Conservation (phyloP, 2,888 invertebrate species). For the Euphydryas editha region DNA sequence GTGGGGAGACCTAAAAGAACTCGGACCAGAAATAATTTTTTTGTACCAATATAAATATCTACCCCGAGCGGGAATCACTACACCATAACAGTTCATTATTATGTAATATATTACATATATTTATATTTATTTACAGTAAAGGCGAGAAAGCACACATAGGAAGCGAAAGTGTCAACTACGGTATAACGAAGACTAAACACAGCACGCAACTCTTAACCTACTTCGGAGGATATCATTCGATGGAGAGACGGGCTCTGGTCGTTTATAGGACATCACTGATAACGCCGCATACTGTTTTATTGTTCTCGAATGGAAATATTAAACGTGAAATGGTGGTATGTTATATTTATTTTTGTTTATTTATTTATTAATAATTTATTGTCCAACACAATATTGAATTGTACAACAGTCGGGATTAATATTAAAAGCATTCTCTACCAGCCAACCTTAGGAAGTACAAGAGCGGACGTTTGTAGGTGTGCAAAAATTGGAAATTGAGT, state of each 20-base stretch:
- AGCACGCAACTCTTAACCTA: slow-evolving; percentile 79
- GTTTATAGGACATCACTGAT: slow-evolving; percentile 84
- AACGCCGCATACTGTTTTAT: slow-evolving; percentile 82
- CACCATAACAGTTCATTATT: too few species aligned
- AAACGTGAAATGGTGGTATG: slow-evolving; percentile 47
- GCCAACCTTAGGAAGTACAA: too few species aligned
- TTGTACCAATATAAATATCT: too few species aligned
- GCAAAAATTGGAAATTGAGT: too few species aligned
- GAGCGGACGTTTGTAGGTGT: too few species aligned
- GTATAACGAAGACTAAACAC: slow-evolving; percentile 59
- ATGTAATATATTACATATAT: neutral
- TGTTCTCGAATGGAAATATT: slow-evolving; percentile 74
- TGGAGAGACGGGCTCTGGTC: slow-evolving; percentile 79
- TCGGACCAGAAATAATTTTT: too few species aligned
- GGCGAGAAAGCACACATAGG: slow-evolving; percentile 83
- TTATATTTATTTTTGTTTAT: neutral
- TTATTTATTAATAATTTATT: slow-evolving; percentile 7
- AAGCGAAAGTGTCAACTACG: slow-evolving; percentile 86
- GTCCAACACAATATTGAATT: too few species aligned
- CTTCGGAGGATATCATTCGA: slow-evolving; percentile 82
- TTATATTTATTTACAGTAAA: slow-evolving; percentile 60
- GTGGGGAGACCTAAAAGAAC: too few species aligned
- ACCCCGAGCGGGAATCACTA: too few species aligned
- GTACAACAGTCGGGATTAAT: neutral
- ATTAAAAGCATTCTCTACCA: too few species aligned